Evolutionary conservation across 2,797 vertebrate species (phyloP).

Genomic region (Chanos chanos): DNA sequence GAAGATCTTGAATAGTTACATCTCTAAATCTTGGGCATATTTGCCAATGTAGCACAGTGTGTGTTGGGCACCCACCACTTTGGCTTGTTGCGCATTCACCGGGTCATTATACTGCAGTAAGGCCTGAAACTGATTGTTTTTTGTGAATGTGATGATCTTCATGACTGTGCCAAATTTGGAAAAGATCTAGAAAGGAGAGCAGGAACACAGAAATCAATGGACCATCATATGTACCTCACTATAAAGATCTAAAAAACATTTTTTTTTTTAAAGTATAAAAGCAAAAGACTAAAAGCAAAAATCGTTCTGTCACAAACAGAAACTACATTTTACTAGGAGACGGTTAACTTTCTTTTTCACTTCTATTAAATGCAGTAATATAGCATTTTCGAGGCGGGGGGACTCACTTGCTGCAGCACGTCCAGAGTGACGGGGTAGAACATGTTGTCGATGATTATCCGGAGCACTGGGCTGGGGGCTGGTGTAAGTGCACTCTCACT

Average conservation of each 20-base stretch:
- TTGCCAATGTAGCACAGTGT: too few species aligned
- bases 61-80: constrained; percentile 88
- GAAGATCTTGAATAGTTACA: too few species aligned
- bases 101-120: constrained; percentile 94
- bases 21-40: too few species aligned
- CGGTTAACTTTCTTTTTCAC: not conserved
- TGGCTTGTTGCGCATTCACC: constrained; percentile 91
- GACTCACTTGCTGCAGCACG: constrained; percentile 92
- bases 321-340: constrained; percentile 6
- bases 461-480: constrained; percentile 89
- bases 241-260: too few species aligned
- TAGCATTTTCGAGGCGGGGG: too few species aligned
- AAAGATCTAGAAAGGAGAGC: constrained; percentile 82
- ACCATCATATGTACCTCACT: too few species aligned
- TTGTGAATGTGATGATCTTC: constrained; percentile 99
- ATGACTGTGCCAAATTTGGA: constrained; percentile 97
- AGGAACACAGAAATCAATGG: constrained; percentile 46
- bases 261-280: too few species aligned
- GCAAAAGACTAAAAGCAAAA: constrained; percentile 33
- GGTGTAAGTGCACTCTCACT: constrained; percentile 85
- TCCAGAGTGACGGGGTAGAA: constrained; percentile 98
- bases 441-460: constrained; percentile 99
- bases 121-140: constrained; percentile 99
- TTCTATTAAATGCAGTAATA: not conserved
- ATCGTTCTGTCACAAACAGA: constrained; percentile 27